These are phyloP conservation scores for Chirona hameri DNA, from an alignment of 2,888 invertebrate species.

Conservation along the genomic window DNA sequence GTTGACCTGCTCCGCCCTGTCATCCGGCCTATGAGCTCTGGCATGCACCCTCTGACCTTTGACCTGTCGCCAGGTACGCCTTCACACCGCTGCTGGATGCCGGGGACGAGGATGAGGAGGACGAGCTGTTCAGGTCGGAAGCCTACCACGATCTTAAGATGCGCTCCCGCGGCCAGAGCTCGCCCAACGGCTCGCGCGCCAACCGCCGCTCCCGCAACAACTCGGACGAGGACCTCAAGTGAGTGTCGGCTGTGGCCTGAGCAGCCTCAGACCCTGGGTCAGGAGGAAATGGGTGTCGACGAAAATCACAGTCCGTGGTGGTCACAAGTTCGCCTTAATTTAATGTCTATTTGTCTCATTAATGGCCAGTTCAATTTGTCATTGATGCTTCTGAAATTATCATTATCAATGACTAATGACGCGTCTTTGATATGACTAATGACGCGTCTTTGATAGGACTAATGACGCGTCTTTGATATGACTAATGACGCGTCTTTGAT, in stretches of 20 bases:
- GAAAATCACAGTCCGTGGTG: too few species aligned
- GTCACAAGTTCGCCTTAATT: too few species aligned
- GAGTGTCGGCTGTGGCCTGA: slow-evolving; percentile 44
- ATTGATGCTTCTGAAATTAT: too few species aligned
- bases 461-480: too few species aligned
- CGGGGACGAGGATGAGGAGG: slow-evolving; percentile 42
- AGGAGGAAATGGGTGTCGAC: too few species aligned
- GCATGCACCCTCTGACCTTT: background rate
- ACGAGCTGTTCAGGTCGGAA: slow-evolving; percentile 38
- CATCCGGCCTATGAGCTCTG: background rate
- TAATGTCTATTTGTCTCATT: too few species aligned
- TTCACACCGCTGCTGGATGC: slow-evolving; percentile 84
- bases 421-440: too few species aligned
- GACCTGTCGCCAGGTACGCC: slow-evolving; percentile 55
- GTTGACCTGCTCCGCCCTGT: background rate
- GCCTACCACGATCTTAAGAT: slow-evolving; percentile 39
- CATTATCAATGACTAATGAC: too few species aligned
- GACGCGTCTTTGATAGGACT: too few species aligned
- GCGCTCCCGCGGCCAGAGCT: slow-evolving; percentile 33
- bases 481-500: too few species aligned
- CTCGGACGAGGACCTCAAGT: slow-evolving; percentile 26
- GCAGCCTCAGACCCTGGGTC: too few species aligned
- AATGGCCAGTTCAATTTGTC: too few species aligned
- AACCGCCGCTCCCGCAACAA: slow-evolving; percentile 35
- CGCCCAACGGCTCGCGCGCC: slow-evolving; percentile 34